phyloP scores from a whole-genome alignment of 2,888 invertebrate genomes.

The Watsonalla binaria region DNA sequence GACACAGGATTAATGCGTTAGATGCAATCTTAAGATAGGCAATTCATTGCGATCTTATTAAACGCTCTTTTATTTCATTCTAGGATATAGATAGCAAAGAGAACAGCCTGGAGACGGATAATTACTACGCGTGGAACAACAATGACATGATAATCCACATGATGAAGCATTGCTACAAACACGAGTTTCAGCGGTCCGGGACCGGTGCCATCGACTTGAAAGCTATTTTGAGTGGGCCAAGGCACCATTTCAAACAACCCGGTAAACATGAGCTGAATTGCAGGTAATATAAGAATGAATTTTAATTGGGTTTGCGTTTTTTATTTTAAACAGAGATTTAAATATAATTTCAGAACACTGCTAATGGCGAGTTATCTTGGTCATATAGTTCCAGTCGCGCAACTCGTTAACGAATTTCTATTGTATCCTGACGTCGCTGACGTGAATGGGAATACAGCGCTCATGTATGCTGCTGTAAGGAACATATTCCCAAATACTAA shows the following conservation, averaged over 20 bases:
- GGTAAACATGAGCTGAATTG: conserved; percentile 53
- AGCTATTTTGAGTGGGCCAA: conserved; percentile 43
- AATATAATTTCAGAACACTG: conserved; percentile 38
- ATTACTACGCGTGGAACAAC: conserved; percentile 75
- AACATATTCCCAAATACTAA: not conserved
- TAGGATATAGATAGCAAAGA: conserved; percentile 10
- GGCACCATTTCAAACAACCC: conserved; percentile 40
- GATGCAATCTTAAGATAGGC: no score
- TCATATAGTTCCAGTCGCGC: conserved; percentile 38
- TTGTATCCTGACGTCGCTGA: conserved; percentile 73
- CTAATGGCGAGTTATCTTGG: conserved; percentile 61
- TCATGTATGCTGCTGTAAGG: conserved; percentile 76
- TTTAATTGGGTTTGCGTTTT: no score
- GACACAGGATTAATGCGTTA: no score
- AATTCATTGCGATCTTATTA: no score
- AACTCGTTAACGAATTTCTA: conserved; percentile 51
- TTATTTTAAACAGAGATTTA: not conserved
- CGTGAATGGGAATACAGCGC: conserved; percentile 69
- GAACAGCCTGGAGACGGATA: conserved; percentile 7
- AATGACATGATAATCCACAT: conserved; percentile 56
- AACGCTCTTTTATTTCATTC: no score
- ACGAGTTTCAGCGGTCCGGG: conserved; percentile 46
- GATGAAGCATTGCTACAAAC: conserved; percentile 70
- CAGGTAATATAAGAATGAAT: conserved; percentile 34
- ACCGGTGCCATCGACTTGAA: conserved; percentile 25